Conservation (phyloP, 2,113 vertebrate genomes). For the Tragulus kanchil region DNA sequence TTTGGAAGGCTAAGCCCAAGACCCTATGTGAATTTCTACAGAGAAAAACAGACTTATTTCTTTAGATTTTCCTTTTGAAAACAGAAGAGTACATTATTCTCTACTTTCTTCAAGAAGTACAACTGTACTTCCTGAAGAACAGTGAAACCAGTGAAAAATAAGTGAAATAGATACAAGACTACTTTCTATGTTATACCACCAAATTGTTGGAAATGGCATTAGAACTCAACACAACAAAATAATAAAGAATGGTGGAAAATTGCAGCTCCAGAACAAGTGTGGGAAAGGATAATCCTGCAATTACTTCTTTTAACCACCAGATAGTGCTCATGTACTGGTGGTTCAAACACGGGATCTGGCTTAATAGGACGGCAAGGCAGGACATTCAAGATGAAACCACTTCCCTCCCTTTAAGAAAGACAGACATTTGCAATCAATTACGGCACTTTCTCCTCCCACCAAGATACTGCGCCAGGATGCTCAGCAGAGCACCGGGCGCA, state of each 20-base stretch:
- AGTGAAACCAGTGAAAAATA: too few relatives aligned
- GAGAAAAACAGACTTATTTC: background rate
- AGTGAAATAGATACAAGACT: too few relatives aligned
- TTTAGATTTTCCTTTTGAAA: background rate
- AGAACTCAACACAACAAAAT: background rate
- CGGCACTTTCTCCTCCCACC: background rate
- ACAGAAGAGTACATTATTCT: background rate
- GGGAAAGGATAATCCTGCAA: background rate
- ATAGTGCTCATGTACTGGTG: background rate
- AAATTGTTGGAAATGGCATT: background rate
- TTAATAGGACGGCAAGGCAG: background rate
- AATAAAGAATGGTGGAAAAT: background rate
- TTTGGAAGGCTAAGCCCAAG: background rate
- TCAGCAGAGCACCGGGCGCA: background rate
- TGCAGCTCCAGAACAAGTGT: slow-evolving; percentile 4
- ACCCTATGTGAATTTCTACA: background rate
- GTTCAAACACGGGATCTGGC: background rate
- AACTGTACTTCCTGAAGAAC: background rate
- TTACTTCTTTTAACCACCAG: background rate
- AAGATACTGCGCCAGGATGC: background rate
- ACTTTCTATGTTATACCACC: background rate
- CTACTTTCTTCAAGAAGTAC: background rate
- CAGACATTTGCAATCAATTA: background rate
- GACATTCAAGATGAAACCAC: background rate
- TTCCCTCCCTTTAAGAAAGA: background rate